Base-by-base conservation (phyloP, 2,113 vertebrate species). In the Seriola quinqueradiata region DNA sequence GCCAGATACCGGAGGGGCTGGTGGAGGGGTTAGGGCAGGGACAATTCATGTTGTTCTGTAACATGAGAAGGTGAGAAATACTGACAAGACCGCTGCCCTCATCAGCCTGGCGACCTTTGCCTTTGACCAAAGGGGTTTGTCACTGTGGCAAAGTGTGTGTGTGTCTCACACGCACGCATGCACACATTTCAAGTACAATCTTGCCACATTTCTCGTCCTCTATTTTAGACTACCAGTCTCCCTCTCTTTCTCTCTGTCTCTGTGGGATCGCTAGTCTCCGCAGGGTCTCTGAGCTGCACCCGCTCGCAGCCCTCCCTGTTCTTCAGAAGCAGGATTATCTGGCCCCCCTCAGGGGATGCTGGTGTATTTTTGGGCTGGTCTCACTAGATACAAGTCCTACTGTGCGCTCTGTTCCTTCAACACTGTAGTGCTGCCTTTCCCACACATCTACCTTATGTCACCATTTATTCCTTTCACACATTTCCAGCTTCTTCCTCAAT, bases 331-430 rank as follows among this genome's bases (percentile, higher is more conserved):
- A 92, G 88, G 92, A 93, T 94, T 93, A 93, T 88, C 69, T 64
- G 12, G 16, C 58, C 74, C 89, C 89, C 61, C 40, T 86, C 55
- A 14, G 86, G 89, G 91, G 81, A 75, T 79, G 69, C 80, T 88
- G 88, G 78, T 92, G 81, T 93, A 94, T 94, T 94, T 94, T 91
- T 88, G 89, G 84, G 87, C 79, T 80, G 79, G 90, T 92, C 89
- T 92, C 92, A 75, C 77, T 86, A 60, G 88, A 87, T 71, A 89
- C 75, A 82, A 88, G 70, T 69, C 87, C 73, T 72, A 78, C 87
- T 85, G 85, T 81, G 89, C 46, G 9, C 74, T 85, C 68, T 61
- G 25, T 85, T 84, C 75, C 80, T 87, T 89, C 65, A 58, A 52
- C 70, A 40, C 84, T 81, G 16, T 28, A 34, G 36, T 25, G 17